phyloP scores from a whole-genome alignment of 1,140 invertebrate species.

The Dinoponera quadriceps region DNA sequence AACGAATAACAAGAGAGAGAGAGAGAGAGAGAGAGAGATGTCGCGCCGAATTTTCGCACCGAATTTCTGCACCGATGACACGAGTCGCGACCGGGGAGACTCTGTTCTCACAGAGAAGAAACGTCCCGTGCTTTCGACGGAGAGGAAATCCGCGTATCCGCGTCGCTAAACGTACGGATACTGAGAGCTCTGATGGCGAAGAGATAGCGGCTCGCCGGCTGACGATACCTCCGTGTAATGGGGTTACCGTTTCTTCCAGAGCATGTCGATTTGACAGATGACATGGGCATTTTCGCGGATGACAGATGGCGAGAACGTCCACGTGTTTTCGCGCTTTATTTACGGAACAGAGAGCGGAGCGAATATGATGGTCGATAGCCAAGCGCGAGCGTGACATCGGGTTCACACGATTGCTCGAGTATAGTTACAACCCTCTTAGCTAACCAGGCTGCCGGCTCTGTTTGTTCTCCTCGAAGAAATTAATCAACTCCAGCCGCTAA shows the following conservation, averaged over 20 bases:
- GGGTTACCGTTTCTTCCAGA: slow-evolving; percentile 42
- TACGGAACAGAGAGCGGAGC: not conserved
- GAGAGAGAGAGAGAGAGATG: too few species aligned
- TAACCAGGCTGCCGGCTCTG: not conserved
- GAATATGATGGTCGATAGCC: slow-evolving; percentile 3
- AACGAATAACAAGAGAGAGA: too few species aligned
- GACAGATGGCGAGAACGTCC: slow-evolving; percentile 57
- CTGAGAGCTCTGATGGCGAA: slow-evolving; percentile 37
- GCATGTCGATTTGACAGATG: slow-evolving; percentile 18
- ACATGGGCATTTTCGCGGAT: slow-evolving; percentile 34
- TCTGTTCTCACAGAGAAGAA: not conserved
- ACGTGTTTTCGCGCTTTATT: slow-evolving; percentile 41
- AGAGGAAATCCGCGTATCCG: slow-evolving; percentile 30
- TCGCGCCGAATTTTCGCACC: too few species aligned
- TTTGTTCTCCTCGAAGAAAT: not conserved
- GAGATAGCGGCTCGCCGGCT: slow-evolving; percentile 29
- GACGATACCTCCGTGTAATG: slow-evolving; percentile 17
- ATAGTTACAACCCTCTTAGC: slow-evolving; percentile 31
- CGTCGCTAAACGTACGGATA: slow-evolving; percentile 26
- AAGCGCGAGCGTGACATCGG: not conserved
- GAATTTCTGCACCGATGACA: too few species aligned
- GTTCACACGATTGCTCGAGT: slow-evolving; percentile 39
- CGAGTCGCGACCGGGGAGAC: not conserved
- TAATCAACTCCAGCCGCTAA: not conserved
- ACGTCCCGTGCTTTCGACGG: not conserved